Base-by-base conservation (phyloP, 2,113 vertebrate genomes). In the Antigone vipio region DNA sequence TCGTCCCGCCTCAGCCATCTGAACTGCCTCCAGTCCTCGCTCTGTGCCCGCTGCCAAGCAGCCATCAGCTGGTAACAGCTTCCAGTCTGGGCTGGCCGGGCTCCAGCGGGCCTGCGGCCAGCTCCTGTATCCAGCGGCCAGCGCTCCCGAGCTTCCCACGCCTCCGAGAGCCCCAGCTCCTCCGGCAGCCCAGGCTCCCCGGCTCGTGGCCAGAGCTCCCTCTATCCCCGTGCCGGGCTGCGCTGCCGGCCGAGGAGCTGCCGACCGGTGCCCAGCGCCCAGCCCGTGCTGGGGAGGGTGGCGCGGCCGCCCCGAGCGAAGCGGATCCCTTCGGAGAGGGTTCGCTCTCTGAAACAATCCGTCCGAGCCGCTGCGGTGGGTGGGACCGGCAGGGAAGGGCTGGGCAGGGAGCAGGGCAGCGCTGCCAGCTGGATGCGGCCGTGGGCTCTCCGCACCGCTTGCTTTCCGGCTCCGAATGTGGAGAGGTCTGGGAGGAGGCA, bases 61-160 rank as follows among this genome's bases (percentile, higher is more conserved):
- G 79, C 88, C 89, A 83, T 89, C 83, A 72, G 84, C 91, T 94
- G 91, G 84, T 91, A 77, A 10, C 95, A 83, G 91, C 92, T 91
- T 73, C 74, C 83, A 95, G 69, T 81, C 86, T 59, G 34, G 60
- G 53, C 92, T 96, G 95, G 87, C 92, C 0, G 30, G 29, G 75
- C 74, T 80, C 64, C 95, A 94, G 92, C 77, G 26, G 95, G 93
- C 88, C 71, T 10, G 0, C 10, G 9, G 94, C 93, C 97, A 85
- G 58, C 63, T 63, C 49, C 62, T 76, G 63, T 52, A 83, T 95
- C 87, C 86, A 95, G 75, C 74, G 26, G 90, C 96, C 97, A 66
- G 76, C 9, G n/a, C 87, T 91, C 87, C 75, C 29, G 6, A 69
- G 91, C 96, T 97, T 94, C 96, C 95, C 96, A 95, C 85, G 91